Conservation (phyloP, 2,113 vertebrate species). For the Numenius arquata region DNA sequence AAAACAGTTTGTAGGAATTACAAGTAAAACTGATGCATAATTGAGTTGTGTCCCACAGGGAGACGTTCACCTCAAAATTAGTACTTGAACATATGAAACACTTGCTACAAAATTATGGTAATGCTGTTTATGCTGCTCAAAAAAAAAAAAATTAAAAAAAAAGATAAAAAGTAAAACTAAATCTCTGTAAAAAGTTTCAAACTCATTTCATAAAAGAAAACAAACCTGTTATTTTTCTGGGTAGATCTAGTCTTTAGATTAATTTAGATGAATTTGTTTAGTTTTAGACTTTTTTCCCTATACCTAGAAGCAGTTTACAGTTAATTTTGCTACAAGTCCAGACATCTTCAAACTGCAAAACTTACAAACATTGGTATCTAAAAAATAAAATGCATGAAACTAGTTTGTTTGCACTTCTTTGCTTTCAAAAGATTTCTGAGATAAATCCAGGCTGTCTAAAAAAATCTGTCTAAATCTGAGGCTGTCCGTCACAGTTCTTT, state of each 20-base stretch:
- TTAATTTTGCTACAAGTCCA: background rate
- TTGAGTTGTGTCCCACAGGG: constrained; percentile 9
- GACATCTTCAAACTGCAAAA: background rate
- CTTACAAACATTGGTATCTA: background rate
- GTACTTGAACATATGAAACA: background rate
- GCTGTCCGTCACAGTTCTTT: background rate
- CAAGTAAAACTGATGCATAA: constrained; percentile 31
- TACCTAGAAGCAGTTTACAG: background rate
- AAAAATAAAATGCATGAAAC: background rate
- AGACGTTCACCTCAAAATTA: constrained; percentile 9
- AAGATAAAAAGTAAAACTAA: rapidly evolving
- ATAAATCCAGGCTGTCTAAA: too few relatives aligned
- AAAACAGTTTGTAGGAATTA: constrained; percentile 24
- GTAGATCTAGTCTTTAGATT: background rate
- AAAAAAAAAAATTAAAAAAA: too few relatives aligned
- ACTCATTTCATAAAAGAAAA: background rate
- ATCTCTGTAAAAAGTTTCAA: background rate
- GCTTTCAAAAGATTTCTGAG: background rate
- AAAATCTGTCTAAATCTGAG: too few relatives aligned
- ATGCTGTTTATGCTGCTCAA: background rate
- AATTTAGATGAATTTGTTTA: background rate
- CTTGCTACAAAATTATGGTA: background rate
- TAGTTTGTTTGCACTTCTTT: background rate
- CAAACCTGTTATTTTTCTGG: background rate
- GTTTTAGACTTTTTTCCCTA: background rate